Base-by-base conservation (phyloP, 2,113 vertebrate genomes). In the Amphilophus citrinellus region DNA sequence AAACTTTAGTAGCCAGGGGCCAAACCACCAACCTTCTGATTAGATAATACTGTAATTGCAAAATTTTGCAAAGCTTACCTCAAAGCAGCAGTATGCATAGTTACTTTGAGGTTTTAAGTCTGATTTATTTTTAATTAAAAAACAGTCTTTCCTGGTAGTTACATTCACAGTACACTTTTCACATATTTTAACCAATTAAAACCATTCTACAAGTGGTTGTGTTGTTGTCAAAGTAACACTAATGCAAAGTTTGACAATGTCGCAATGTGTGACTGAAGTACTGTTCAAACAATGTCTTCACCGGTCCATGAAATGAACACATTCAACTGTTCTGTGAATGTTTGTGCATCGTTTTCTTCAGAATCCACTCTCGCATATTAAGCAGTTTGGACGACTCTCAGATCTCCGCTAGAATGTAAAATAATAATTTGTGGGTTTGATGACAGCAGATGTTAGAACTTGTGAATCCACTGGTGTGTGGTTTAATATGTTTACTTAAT, bases 401-500 rank as follows among this genome's bases (percentile, higher is more conserved):
- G 68, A 7, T 53, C 18, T n/a, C 68, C 47, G 53, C 68, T 73
- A 32, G 47, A 73, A 73, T 56, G 27, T 56, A 32, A 56, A 73
- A 56, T 30, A 73, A 73, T 73, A 56, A 73, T 73, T 73, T 73
- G 27, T 32, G 27, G 47, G 47, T 20, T 53, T 73, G 47, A 56
- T 27, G 63, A 68, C 39, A 68, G 68, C 47, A 73, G 68, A 73
- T 73, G 68, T 56, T 73, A 14, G 6, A 18, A 73, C 27, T 73
- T 73, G 53, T 73, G 27, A n/a, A 14, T 3, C 1, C 6, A 32
- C 47, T 73, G 68, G 53, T 73, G 44, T 73, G 68, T 32, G 47
- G 47, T 24, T 73, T 56, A 56, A 73, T 47, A 56, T 56, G 68
- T 56, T 73, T 73, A 73, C 68, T 73, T 56, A 53, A 35, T 73